These are phyloP conservation scores for Camponotus fellah DNA, from an alignment of 2,888 invertebrate genomes.

Conservation along the genomic window DNA sequence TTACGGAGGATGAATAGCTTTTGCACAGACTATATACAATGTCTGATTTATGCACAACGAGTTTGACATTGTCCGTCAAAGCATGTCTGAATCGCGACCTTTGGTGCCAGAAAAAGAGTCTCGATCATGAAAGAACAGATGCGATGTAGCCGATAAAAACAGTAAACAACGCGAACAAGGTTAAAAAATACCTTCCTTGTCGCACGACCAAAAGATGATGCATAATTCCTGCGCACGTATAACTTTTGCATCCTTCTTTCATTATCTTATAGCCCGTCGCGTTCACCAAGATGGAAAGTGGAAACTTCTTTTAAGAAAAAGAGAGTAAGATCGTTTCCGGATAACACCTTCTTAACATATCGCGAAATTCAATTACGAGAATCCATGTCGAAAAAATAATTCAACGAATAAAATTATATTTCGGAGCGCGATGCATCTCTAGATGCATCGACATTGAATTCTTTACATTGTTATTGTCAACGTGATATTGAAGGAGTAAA, in stretches of 20 bases:
- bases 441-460: not conserved
- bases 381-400: not conserved
- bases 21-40: not conserved
- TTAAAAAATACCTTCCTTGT: slow-evolving; percentile 28
- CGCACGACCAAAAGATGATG: slow-evolving; percentile 24
- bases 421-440: not conserved
- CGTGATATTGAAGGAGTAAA: not conserved
- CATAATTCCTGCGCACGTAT: slow-evolving; percentile 31
- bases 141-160: slow-evolving; percentile 4
- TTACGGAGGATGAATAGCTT: not conserved
- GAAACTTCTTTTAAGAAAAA: slow-evolving; percentile 2
- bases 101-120: not conserved
- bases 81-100: slow-evolving; percentile 2
- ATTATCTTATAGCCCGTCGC: slow-evolving; percentile 47
- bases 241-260: slow-evolving; percentile 28
- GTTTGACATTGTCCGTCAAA: slow-evolving; percentile 24
- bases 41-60: not conserved
- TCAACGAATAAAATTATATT: not conserved
- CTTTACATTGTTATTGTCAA: not conserved
- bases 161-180: slow-evolving; percentile 13
- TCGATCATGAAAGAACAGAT: slow-evolving; percentile 14
- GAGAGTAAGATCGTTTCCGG: not conserved
- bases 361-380: not conserved
- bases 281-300: not conserved
- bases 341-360: not conserved